A percentile compares a stretch with the other conserved stretches of the same genome.
These are phyloP conservation scores for Callopanchax toddi DNA, from an alignment of 2,113 vertebrate genomes.

Conservation along the genomic window DNA sequence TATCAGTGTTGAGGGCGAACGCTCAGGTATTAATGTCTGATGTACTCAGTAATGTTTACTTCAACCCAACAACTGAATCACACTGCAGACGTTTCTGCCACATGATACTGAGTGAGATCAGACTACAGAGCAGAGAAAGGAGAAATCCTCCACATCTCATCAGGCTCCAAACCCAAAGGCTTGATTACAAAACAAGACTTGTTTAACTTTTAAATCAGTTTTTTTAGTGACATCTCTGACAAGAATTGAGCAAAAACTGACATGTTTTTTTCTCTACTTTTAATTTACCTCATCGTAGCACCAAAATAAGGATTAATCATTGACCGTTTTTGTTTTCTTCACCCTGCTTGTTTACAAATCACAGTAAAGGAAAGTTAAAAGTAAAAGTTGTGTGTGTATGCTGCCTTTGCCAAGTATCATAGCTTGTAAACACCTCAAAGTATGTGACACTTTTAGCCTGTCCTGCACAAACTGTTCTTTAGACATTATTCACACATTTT, in stretches of 20 bases:
- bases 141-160: slow-evolving; percentile 19
- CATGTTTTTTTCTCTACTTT: neutral
- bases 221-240: neutral
- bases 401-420: neutral
- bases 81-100: slow-evolving; percentile 64
- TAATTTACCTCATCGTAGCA: neutral
- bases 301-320: neutral
- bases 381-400: neutral
- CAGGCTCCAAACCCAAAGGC: slow-evolving; percentile 24
- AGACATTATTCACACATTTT: neutral
- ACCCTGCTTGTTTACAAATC: neutral
- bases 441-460: neutral
- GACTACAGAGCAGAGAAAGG: slow-evolving; percentile 51
- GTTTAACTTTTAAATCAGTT: slow-evolving; percentile 9
- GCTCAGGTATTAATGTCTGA: slow-evolving; percentile 67
- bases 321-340: too few species aligned
- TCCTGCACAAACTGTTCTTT: neutral
- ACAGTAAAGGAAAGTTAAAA: neutral
- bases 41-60: slow-evolving; percentile 59
- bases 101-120: slow-evolving; percentile 67
- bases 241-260: neutral
- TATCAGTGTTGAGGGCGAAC: slow-evolving; percentile 48
- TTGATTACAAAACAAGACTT: neutral
- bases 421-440: neutral
- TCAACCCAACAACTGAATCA: slow-evolving; percentile 63